phyloP scores from a whole-genome alignment of 2,888 invertebrate genomes.

The Graphium colonna region DNA sequence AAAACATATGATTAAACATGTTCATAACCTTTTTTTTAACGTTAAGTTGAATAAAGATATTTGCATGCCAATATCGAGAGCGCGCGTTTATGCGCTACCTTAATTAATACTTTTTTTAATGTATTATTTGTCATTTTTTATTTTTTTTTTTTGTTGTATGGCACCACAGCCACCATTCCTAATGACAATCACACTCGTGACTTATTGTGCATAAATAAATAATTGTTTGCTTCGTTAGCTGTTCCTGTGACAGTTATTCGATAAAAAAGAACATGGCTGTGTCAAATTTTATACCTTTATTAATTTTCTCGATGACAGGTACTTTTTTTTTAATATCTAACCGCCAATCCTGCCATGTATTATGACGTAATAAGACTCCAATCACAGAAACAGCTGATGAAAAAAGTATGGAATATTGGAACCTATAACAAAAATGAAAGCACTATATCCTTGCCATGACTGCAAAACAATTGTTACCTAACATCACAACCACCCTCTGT shows the following conservation, averaged over 20 bases:
- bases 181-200: constrained; percentile 50
- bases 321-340: too few species aligned
- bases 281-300: too few species aligned
- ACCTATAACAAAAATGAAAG: constrained; percentile 40
- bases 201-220: constrained; percentile 57
- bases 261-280: background rate
- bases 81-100: constrained; percentile 55
- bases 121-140: constrained; percentile 75
- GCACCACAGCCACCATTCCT: constrained; percentile 68
- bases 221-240: constrained; percentile 29
- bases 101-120: constrained; percentile 74
- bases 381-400: constrained; percentile 36
- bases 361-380: background rate
- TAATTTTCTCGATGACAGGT: too few species aligned
- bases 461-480: constrained; percentile 20
- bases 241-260: constrained; percentile 5
- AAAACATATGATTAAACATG: too few species aligned
- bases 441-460: constrained; percentile 2
- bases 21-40: background rate
- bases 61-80: constrained; percentile 34
- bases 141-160: constrained; percentile 67
- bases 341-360: too few species aligned
- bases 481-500: constrained; percentile 60
- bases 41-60: constrained; percentile 28
- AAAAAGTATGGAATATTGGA: constrained; percentile 39